Conservation (phyloP, 2,797 vertebrate species). For the Synanceia verrucosa region DNA sequence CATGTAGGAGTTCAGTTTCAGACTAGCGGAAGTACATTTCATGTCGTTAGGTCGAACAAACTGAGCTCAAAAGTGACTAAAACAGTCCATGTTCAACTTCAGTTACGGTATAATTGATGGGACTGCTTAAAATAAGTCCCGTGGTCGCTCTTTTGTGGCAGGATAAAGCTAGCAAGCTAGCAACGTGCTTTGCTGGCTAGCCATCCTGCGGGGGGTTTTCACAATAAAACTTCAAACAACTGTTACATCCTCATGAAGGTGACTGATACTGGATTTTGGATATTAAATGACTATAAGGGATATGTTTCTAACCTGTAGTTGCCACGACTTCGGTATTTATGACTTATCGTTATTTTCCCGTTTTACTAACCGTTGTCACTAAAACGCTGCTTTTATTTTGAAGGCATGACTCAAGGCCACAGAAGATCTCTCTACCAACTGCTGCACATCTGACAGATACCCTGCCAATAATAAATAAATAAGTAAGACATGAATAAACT, state of each 20-base stretch:
- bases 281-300: not conserved
- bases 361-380: not conserved
- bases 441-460: not conserved
- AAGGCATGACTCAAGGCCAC: slow-evolving; percentile 3
- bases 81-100: too few relatives aligned
- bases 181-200: too few relatives aligned
- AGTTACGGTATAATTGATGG: not conserved
- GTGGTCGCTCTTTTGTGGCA: not conserved
- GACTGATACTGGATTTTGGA: not conserved
- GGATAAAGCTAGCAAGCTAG: not conserved
- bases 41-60: accelerated
- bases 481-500: not conserved
- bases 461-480: not conserved
- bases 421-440: not conserved
- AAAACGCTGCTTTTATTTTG: slow-evolving; percentile 52
- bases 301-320: too few relatives aligned
- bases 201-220: slow-evolving; percentile 39
- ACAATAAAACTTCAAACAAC: slow-evolving; percentile 59
- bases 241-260: not conserved
- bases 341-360: too few relatives aligned
- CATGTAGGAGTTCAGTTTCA: not conserved
- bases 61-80: not conserved
- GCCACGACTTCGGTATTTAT: too few relatives aligned
- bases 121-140: not conserved
- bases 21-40: not conserved